Evolutionary conservation across 2,113 vertebrate genomes (phyloP).

Genomic region (Mionectes macconnelli): DNA sequence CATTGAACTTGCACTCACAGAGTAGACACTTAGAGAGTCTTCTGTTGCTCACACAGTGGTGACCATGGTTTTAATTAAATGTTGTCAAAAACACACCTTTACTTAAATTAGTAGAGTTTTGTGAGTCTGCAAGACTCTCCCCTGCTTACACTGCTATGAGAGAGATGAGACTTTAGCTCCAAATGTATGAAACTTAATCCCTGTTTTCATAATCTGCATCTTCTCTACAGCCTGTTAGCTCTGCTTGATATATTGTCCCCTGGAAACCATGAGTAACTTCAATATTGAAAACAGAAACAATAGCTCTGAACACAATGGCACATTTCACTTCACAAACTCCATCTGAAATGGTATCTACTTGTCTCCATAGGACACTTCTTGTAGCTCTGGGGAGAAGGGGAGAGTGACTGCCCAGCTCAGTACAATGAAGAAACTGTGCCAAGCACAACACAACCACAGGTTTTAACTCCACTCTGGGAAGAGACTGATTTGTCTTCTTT

Average conservation of each 20-base stretch:
- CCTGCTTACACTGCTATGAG: not conserved
- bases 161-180: not conserved
- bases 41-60: not conserved
- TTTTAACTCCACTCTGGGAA: not conserved
- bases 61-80: not conserved
- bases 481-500: conserved; percentile 27
- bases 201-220: conserved; percentile 56
- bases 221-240: conserved; percentile 44
- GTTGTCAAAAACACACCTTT: not conserved
- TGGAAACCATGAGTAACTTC: conserved; percentile 44
- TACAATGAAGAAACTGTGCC: conserved; percentile 26
- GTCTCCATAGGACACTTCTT: not conserved
- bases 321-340: conserved; percentile 30
- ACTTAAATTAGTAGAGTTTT: not conserved
- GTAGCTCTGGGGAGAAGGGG: not conserved
- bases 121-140: not conserved
- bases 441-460: conserved; percentile 49
- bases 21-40: not conserved
- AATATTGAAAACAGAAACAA: conserved; percentile 66
- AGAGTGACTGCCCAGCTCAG: not conserved
- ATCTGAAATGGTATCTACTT: conserved; percentile 49
- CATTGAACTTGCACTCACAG: not conserved
- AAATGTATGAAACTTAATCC: conserved; percentile 51
- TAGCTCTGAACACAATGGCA: conserved; percentile 20
- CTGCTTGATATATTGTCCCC: conserved; percentile 47